Conservation (phyloP, 2,888 invertebrate species). For the Physocephala rufipes region DNA sequence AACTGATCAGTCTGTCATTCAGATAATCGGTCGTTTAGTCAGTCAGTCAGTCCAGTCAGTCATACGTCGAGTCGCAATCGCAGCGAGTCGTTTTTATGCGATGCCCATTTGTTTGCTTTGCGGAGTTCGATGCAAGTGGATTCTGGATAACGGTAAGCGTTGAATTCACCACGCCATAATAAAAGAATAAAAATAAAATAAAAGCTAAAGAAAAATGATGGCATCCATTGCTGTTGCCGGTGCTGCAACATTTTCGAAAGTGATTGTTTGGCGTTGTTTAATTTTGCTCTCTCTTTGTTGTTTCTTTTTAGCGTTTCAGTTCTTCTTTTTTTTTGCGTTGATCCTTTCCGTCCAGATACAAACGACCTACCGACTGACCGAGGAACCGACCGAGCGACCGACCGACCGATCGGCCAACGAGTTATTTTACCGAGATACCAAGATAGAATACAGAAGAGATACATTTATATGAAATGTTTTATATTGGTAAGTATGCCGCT, state of each 20-base stretch:
- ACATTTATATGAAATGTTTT: neutral
- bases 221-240: conserved; percentile 21
- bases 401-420: too few species aligned
- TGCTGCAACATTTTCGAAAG: conserved; percentile 25
- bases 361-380: too few species aligned
- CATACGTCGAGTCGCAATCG: too few species aligned
- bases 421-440: too few species aligned
- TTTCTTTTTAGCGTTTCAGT: too few species aligned
- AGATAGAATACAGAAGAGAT: too few species aligned
- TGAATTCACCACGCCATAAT: conserved; percentile 3
- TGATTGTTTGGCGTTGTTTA: neutral
- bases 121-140: neutral
- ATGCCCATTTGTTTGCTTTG: neutral
- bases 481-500: conserved; percentile 8
- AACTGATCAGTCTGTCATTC: neutral
- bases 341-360: too few species aligned
- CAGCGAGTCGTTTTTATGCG: neutral
- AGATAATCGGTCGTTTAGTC: neutral
- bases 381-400: too few species aligned
- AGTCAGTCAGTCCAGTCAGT: neutral
- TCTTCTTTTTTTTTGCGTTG: too few species aligned
- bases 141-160: conserved; percentile 22
- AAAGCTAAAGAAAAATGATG: conserved; percentile 22
- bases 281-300: too few species aligned
- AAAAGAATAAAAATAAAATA: neutral